Base-by-base conservation (phyloP, 1,140 invertebrate genomes). In the Cephus cinctus region DNA sequence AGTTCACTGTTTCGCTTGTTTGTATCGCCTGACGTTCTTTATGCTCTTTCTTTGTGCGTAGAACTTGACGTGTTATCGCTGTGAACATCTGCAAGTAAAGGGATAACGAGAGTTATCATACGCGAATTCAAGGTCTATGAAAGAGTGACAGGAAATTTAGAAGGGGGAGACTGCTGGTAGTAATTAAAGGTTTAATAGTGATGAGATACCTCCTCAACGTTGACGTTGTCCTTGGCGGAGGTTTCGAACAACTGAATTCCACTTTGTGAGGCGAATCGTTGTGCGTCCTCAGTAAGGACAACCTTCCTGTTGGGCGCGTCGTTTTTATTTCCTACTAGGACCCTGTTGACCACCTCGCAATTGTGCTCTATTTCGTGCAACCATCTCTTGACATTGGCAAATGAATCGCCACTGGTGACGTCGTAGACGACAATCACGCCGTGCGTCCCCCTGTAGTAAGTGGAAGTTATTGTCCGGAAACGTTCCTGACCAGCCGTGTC, bases 361-460 rank as follows among this genome's bases (percentile, higher is more conserved):
- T 99, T 98, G 70, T 98, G 92, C 68, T 98, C 96, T 60, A 99
- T 99, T 82, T 99, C 97, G 69, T 98, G 93, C 22, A 98, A 80
- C 92, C 92, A 95, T 70, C 96, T 80, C 73, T 98, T 97, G 0
- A 99, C 96, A 80, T 99, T 99, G 39, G 94, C 94, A 82, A 99
- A 99, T 5, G 95, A 96, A 70, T 99, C 96, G 19, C 95, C 96
- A 78, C 92, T 98, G 38, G 92, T 96, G 18, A 99, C 96, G 84
- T 99, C 97, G 78, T 99, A 99, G 9, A 99, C 97, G 42, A 99
- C 94, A 65, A 99, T 96, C 27, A 99, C 96, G 44, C 97, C 97
- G 79, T 99, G 96, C 20, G 97, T 98, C 40, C 97, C 97, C 75
- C 97, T 82, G 71, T 99, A 99, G 75, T 98, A 98, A 43, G 91